Percentiles rank a stretch among this genome's conserved stretches.
Evolutionary conservation across 2,888 invertebrate species (phyloP).

Genomic region (Teinopalpus imperialis): DNA sequence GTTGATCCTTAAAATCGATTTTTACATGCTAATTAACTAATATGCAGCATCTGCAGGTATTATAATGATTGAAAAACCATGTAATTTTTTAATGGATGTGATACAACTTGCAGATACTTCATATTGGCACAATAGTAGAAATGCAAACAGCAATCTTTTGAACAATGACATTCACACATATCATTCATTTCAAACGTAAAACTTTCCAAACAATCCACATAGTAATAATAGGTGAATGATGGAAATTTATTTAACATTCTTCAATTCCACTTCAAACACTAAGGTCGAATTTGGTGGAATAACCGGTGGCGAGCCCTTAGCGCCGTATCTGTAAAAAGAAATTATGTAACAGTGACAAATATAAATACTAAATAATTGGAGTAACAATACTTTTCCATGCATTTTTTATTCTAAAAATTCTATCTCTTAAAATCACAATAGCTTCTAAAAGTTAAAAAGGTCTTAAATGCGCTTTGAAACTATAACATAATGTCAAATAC

Average conservation of each 20-base stretch:
- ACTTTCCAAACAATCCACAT: neutral
- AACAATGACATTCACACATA: conserved; percentile 50
- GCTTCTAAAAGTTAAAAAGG: too few relatives aligned
- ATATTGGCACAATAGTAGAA: conserved; percentile 35
- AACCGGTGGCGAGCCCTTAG: conserved; percentile 89
- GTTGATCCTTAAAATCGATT: conserved; percentile 29
- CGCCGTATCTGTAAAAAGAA: conserved; percentile 83
- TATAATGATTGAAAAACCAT: conserved; percentile 2
- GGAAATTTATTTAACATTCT: conserved; percentile 84
- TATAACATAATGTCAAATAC: too few relatives aligned
- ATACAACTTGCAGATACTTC: conserved; percentile 36
- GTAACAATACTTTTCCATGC: too few relatives aligned
- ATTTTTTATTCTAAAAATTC: too few relatives aligned
- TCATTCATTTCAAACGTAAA: conserved; percentile 39
- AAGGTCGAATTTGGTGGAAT: conserved; percentile 95
- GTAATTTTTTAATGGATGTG: conserved; percentile 14
- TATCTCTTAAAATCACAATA: too few relatives aligned
- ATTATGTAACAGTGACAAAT: too few relatives aligned
- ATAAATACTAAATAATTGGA: too few relatives aligned
- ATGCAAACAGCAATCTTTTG: conserved; percentile 40
- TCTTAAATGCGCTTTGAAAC: too few relatives aligned
- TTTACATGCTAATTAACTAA: conserved; percentile 38
- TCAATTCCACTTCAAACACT: conserved; percentile 94
- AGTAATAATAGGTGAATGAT: neutral
- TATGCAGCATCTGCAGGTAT: conserved; percentile 44